Conservation (phyloP, 2,797 vertebrate species). For the Cryptoblepharus egeriae region DNA sequence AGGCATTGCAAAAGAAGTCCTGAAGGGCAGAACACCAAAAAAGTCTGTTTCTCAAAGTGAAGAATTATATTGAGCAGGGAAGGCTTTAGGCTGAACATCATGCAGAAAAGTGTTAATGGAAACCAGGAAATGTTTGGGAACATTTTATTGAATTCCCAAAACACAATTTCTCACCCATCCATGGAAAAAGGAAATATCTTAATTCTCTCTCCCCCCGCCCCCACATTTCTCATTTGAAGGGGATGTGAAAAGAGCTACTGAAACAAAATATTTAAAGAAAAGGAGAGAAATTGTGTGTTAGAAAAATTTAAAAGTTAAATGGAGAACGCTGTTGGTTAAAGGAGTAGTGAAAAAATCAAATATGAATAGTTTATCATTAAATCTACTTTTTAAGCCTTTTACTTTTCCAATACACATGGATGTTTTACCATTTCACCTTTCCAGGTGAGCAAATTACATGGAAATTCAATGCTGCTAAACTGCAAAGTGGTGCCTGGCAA, state of each 20-base stretch:
- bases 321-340: background rate
- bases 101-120: conserved; percentile 20
- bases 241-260: background rate
- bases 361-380: background rate
- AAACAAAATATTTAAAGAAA: background rate
- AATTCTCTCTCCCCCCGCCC: background rate
- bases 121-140: conserved; percentile 18
- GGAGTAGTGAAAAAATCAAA: background rate
- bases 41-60: background rate
- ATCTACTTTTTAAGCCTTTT: background rate
- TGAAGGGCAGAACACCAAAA: background rate
- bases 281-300: background rate
- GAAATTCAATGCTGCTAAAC: background rate
- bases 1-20: background rate
- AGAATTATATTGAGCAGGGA: background rate
- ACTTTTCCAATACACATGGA: background rate
- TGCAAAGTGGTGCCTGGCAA: background rate
- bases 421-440: background rate
- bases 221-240: background rate
- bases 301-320: background rate
- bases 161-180: conserved; percentile 1
- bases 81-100: background rate
- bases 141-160: conserved; percentile 17
- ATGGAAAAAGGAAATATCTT: background rate
- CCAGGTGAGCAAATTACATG: background rate